These are phyloP conservation scores for Argynnis bischoffii DNA, from an alignment of 2,888 invertebrate genomes.

Conservation along the genomic window DNA sequence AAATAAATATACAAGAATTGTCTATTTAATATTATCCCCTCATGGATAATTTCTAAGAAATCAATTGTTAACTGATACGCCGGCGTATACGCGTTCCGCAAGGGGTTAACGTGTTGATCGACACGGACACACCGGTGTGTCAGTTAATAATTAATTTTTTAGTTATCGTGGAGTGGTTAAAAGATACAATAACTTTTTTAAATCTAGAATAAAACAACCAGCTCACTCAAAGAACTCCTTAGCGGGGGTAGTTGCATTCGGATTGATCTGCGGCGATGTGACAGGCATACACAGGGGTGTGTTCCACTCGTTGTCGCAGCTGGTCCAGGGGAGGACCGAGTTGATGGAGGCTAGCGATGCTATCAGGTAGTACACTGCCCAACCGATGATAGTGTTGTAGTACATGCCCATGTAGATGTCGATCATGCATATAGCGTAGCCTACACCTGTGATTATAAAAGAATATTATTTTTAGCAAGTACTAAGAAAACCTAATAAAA, in stretches of 20 bases:
- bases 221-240: constrained; percentile 95
- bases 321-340: constrained; percentile 92
- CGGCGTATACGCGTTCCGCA: no score
- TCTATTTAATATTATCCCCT: no score
- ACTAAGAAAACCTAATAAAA: no score
- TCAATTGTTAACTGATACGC: no score
- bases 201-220: not conserved
- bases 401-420: constrained; percentile 98
- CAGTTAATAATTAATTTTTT: no score
- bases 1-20: no score
- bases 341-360: constrained; percentile 92
- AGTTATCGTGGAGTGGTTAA: no score
- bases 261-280: constrained; percentile 76
- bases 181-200: no score
- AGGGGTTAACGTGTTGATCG: no score
- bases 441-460: constrained; percentile 86
- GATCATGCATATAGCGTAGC: constrained; percentile 97
- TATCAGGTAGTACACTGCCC: constrained; percentile 95
- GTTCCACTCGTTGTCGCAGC: constrained; percentile 94
- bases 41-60: no score
- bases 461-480: not conserved
- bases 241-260: constrained; percentile 88
- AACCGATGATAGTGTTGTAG: constrained; percentile 98
- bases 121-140: no score
- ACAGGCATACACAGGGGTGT: constrained; percentile 88